Evolutionary conservation across 2,888 invertebrate species (phyloP).

Genomic region (Coleophora deauratella): DNA sequence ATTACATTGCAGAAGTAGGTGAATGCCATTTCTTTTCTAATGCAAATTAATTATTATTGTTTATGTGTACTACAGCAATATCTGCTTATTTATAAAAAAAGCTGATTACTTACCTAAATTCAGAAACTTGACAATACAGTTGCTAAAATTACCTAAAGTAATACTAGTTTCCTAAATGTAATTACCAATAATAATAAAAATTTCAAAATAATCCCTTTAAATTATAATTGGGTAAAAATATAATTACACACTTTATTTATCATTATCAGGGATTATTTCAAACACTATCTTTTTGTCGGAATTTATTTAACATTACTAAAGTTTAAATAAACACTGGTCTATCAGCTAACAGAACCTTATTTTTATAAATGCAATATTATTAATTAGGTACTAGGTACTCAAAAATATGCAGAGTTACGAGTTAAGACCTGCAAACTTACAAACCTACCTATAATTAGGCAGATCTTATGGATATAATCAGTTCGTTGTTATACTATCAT

Average conservation of each 20-base stretch:
- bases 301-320: conserved; percentile 49
- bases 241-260: conserved; percentile 4
- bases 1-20: no score
- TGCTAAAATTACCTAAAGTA: background rate
- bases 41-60: background rate
- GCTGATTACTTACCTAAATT: background rate
- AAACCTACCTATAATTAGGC: background rate
- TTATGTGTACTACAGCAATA: background rate
- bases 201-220: conserved; percentile 67
- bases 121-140: background rate
- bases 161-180: background rate
- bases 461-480: background rate
- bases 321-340: conserved; percentile 17
- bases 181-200: conserved; percentile 10
- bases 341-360: no score
- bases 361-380: no score
- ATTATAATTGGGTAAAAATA: conserved; percentile 10
- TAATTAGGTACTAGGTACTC: conserved; percentile 4
- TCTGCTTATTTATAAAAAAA: background rate
- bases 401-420: conserved; percentile 1
- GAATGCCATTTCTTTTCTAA: background rate
- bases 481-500: background rate
- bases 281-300: conserved; percentile 32
- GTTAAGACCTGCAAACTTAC: background rate
- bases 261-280: conserved; percentile 64